Conservation (phyloP, 2,797 vertebrate species). For the Lacerta bilineata region DNA sequence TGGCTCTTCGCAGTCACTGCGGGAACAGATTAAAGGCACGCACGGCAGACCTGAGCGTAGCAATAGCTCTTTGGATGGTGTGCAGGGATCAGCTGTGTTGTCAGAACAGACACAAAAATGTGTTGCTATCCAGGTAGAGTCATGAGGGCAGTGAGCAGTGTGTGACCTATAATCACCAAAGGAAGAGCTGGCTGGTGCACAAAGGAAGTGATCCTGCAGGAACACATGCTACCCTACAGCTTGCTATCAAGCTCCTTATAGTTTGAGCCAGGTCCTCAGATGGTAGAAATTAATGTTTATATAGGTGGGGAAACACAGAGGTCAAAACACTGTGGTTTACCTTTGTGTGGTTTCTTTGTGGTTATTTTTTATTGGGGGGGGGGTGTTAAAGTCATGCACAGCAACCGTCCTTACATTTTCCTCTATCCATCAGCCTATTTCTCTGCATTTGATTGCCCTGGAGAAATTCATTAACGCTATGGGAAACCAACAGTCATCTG, state of each 20-base stretch:
- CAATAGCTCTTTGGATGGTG: not conserved
- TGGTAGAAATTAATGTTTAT: not conserved
- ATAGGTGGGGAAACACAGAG: not conserved
- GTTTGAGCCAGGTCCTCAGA: not conserved
- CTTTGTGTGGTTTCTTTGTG: no score
- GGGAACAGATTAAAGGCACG: slow-evolving; percentile 29
- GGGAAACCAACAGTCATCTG: not conserved
- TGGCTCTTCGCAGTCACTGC: slow-evolving; percentile 26
- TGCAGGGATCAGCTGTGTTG: not conserved
- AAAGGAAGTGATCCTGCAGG: not conserved
- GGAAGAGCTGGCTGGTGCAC: not conserved
- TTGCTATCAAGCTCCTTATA: slow-evolving; percentile 22
- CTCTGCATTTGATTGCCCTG: not conserved
- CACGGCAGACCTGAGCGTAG: not conserved
- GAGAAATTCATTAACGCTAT: not conserved
- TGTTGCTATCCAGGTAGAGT: slow-evolving; percentile 12
- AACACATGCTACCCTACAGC: not conserved
- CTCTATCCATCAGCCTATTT: no score
- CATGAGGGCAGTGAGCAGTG: not conserved
- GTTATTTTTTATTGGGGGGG: no score
- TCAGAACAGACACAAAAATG: slow-evolving; percentile 14
- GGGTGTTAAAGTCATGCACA: not conserved
- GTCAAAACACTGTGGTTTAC: not conserved
- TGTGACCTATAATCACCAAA: slow-evolving; percentile 40
- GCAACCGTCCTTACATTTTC: not conserved